Percentiles rank a stretch among this genome's conserved stretches.
Evolutionary conservation across 2,888 invertebrate genomes (phyloP).

Genomic region (Polia nebulosa): DNA sequence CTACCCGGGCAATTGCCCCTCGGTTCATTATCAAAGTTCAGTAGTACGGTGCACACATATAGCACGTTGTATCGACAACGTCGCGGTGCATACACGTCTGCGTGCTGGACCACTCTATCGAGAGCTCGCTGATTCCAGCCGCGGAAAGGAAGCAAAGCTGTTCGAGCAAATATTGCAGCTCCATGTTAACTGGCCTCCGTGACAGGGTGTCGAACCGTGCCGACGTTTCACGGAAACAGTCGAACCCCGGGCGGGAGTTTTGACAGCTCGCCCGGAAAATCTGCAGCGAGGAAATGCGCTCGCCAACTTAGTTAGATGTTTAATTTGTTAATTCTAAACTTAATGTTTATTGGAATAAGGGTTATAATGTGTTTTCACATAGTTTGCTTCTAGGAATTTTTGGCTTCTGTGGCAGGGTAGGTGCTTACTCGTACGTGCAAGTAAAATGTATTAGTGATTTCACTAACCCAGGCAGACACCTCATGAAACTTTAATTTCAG

Average conservation of each 20-base stretch:
- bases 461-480: slow-evolving; percentile 15
- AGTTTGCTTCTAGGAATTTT: slow-evolving; percentile 45
- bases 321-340: slow-evolving; percentile 67
- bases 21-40: slow-evolving; percentile 91
- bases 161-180: slow-evolving; percentile 70
- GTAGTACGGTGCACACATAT: slow-evolving; percentile 86
- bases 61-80: slow-evolving; percentile 62
- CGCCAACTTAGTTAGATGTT: slow-evolving; percentile 60
- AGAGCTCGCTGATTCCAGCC: slow-evolving; percentile 72
- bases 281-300: slow-evolving; percentile 81
- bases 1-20: slow-evolving; percentile 82
- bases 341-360: slow-evolving; percentile 58
- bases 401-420: slow-evolving; percentile 38
- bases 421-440: slow-evolving; percentile 5
- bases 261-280: slow-evolving; percentile 86
- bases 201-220: slow-evolving; percentile 76
- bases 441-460: slow-evolving; percentile 24
- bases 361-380: slow-evolving; percentile 20
- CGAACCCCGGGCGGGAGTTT: slow-evolving; percentile 82
- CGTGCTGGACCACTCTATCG: slow-evolving; percentile 58
- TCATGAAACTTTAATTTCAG: neutral
- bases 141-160: slow-evolving; percentile 45
- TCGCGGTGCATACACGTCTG: slow-evolving; percentile 71
- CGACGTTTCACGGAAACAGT: slow-evolving; percentile 82
- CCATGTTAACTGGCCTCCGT: slow-evolving; percentile 70